Evolutionary conservation across 2,888 invertebrate species (phyloP).

Genomic region (Lamellibrachia columna): DNA sequence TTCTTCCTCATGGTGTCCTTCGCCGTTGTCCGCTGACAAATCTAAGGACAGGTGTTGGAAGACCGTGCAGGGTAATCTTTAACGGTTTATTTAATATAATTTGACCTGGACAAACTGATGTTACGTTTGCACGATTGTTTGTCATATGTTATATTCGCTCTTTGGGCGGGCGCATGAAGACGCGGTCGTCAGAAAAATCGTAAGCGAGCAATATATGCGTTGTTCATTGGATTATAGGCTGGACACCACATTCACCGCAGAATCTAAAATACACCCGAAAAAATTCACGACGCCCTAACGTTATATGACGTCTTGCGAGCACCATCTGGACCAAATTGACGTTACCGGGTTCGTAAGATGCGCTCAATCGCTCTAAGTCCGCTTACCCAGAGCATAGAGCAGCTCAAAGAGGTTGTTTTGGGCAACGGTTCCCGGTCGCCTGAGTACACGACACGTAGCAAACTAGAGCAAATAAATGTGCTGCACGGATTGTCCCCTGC

Average conservation of each 20-base stretch:
- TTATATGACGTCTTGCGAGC: not conserved
- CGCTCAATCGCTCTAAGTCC: not conserved
- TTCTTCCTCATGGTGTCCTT: not conserved
- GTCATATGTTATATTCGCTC: not conserved
- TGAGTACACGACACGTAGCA: not conserved
- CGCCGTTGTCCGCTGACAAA: not conserved
- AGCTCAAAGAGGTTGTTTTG: not conserved
- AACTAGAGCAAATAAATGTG: not conserved
- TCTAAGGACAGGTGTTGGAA: slow-evolving; percentile 11
- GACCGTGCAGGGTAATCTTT: not conserved
- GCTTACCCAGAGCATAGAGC: not conserved
- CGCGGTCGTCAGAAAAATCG: not conserved
- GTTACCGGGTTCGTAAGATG: not conserved
- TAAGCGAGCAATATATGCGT: not conserved
- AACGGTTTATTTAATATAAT: not conserved
- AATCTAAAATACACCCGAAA: not conserved
- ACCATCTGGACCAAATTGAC: not conserved
- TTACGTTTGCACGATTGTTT: not conserved
- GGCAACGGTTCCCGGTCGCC: not conserved
- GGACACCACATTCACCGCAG: not conserved
- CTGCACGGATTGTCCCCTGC: not conserved
- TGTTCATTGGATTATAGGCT: not conserved
- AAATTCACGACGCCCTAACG: not conserved
- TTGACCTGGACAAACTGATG: too few species aligned
- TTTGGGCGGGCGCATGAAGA: slow-evolving; percentile 7